phyloP scores from a whole-genome alignment of 2,888 invertebrate genomes.

The Macropis europaea region DNA sequence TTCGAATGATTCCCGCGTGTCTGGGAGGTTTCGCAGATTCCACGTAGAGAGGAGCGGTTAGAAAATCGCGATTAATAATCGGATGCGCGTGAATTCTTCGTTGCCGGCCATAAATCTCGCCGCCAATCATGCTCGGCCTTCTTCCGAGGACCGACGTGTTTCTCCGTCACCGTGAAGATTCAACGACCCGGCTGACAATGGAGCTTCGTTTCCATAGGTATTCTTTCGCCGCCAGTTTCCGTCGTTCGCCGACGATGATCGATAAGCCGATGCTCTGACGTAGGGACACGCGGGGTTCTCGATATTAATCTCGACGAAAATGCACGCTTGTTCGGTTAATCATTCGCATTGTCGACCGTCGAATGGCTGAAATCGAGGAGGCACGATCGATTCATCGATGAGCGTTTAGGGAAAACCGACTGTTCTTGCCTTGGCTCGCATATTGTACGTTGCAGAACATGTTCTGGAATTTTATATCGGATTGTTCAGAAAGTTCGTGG shows the following conservation, averaged over 20 bases:
- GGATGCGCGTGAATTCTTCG: constrained; percentile 51
- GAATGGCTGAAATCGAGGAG: constrained; percentile 21
- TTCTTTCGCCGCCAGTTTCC: constrained; percentile 50
- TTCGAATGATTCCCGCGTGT: neutral
- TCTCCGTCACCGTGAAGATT: constrained; percentile 41
- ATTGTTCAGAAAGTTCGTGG: no score
- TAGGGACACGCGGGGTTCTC: neutral
- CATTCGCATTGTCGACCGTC: constrained; percentile 55
- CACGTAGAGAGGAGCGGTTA: neutral
- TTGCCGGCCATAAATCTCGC: constrained; percentile 69
- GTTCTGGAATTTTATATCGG: no score
- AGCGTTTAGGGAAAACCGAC: constrained; percentile 1
- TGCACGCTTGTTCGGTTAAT: constrained; percentile 35
- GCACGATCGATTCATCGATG: constrained; percentile 14
- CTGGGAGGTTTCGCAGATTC: neutral
- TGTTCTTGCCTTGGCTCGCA: neutral
- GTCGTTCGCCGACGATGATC: constrained; percentile 55
- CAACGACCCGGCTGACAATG: constrained; percentile 45
- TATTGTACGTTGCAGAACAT: no score
- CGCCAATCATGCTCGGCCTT: constrained; percentile 69
- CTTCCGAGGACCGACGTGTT: constrained; percentile 52
- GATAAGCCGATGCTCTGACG: constrained; percentile 37
- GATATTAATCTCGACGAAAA: constrained; percentile 52
- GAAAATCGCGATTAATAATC: constrained; percentile 49
- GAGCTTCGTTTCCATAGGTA: constrained; percentile 40